These are phyloP conservation scores for Pantherophis alleghaniensis DNA, from an alignment of 2,797 vertebrate species.

Conservation along the genomic window DNA sequence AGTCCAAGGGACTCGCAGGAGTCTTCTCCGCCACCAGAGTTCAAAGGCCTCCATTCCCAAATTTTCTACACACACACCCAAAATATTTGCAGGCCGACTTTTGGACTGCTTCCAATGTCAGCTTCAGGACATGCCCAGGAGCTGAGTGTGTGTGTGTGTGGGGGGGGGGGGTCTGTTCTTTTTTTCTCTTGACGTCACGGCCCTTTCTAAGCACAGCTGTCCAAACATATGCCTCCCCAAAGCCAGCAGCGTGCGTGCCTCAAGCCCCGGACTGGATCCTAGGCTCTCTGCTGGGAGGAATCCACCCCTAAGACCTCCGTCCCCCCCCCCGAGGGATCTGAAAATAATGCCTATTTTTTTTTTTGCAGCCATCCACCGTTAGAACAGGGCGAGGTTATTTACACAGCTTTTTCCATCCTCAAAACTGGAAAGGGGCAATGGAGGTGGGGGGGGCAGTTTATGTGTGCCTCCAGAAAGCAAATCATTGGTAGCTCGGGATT, in stretches of 20 bases:
- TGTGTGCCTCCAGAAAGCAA: neutral
- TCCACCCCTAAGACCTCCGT: neutral
- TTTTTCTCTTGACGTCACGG: neutral
- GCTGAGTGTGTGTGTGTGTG: neutral
- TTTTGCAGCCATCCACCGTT: neutral
- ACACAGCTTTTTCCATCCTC: neutral
- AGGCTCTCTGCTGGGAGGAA: neutral
- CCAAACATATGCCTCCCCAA: neutral
- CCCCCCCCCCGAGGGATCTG: neutral
- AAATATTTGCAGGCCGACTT: neutral
- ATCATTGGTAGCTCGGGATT: neutral
- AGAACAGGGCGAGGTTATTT: neutral
- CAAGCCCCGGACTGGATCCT: neutral
- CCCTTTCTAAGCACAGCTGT: conserved; percentile 17
- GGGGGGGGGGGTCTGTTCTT: neutral
- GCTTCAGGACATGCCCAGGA: neutral
- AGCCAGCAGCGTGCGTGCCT: neutral
- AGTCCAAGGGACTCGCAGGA: too few species aligned
- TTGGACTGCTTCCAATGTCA: neutral
- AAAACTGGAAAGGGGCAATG: neutral
- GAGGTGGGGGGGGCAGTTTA: neutral
- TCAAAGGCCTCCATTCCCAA: too few species aligned
- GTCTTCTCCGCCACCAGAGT: too few species aligned
- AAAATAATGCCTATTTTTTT: neutral
- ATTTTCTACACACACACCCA: too few species aligned